Conservation (phyloP, 2,888 invertebrate genomes). For the Chydorus sphaericus region DNA sequence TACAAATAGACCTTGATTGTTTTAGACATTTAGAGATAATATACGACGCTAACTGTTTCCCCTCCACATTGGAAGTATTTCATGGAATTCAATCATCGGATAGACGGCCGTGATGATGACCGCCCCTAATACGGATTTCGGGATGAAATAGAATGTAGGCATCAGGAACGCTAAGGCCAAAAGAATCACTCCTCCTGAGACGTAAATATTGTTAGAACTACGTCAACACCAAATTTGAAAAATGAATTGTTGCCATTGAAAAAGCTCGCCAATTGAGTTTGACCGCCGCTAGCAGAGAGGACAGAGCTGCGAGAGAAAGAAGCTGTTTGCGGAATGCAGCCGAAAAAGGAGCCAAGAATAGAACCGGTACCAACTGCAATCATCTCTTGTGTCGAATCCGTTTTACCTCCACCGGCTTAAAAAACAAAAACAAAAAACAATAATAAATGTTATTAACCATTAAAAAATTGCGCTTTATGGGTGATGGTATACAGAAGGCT, state of each 20-base stretch:
- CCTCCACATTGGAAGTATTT: slow-evolving; percentile 33
- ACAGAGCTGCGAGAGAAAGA: slow-evolving; percentile 35
- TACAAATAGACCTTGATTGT: not conserved
- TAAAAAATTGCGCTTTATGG: too few relatives aligned
- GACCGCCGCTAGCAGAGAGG: slow-evolving; percentile 33
- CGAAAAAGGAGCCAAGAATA: slow-evolving; percentile 32
- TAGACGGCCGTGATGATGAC: slow-evolving; percentile 84
- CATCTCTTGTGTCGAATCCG: slow-evolving; percentile 34
- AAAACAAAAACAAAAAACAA: too few relatives aligned
- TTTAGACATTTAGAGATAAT: too few relatives aligned
- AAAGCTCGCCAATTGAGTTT: slow-evolving; percentile 28
- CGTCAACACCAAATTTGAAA: too few relatives aligned
- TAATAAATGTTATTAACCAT: too few relatives aligned
- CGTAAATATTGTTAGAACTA: too few relatives aligned
- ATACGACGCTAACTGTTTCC: slow-evolving; percentile 6
- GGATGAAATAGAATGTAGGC: slow-evolving; percentile 73
- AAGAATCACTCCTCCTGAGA: slow-evolving; percentile 57
- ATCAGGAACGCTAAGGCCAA: slow-evolving; percentile 72
- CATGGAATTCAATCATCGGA: slow-evolving; percentile 78
- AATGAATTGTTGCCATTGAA: slow-evolving; percentile 12
- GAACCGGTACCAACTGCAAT: slow-evolving; percentile 33
- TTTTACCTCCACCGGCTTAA: slow-evolving; percentile 17
- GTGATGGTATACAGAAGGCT: slow-evolving; percentile 55
- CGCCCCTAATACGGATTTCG: slow-evolving; percentile 68
- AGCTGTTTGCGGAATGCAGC: slow-evolving; percentile 33